Conservation (phyloP, 1,140 invertebrate genomes). For the Nylanderia fulva region DNA sequence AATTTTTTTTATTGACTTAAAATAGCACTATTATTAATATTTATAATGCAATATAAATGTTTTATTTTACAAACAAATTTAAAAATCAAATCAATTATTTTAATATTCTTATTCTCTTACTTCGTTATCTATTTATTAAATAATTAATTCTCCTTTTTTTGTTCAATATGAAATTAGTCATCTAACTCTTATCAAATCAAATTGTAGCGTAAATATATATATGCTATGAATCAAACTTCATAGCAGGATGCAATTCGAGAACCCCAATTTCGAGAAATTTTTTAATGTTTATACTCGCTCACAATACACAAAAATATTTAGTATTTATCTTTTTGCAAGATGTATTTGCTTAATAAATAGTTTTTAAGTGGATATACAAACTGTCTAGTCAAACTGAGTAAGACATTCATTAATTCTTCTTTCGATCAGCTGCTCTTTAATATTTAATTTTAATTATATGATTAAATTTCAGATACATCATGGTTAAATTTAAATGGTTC, state of each 20-base stretch:
- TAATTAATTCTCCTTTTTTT: no score
- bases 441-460: not conserved
- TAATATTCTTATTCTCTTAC: not conserved
- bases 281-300: not conserved
- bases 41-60: not conserved
- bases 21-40: not conserved
- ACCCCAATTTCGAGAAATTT: constrained; percentile 5
- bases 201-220: no score
- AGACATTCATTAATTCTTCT: not conserved
- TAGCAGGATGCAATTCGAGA: not conserved
- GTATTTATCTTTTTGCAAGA: not conserved
- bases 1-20: not conserved
- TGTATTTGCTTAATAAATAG: not conserved
- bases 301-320: not conserved
- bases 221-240: not conserved
- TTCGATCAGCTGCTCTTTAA: not conserved
- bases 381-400: not conserved
- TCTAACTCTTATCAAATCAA: no score
- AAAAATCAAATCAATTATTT: not conserved
- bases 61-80: not conserved
- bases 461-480: constrained; percentile 27
- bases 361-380: not conserved
- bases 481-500: constrained; percentile 53
- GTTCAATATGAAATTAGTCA: no score
- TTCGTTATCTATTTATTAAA: not conserved